phyloP scores from a whole-genome alignment of 53 echinoderm and acorn worm genomes.

The Holothuria scabra region DNA sequence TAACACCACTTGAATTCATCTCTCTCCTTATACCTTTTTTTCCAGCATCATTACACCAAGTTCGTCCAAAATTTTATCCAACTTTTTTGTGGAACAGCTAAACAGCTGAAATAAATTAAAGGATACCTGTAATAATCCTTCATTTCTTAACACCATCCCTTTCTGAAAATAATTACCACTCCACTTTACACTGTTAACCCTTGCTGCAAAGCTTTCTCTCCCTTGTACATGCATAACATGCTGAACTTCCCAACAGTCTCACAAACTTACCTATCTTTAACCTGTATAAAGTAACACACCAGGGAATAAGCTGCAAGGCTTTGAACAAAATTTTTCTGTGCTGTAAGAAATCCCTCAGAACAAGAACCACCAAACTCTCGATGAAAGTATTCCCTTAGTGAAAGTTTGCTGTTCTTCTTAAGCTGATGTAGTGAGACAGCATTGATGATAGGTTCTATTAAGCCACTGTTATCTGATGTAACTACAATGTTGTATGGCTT shows the following conservation, averaged over 20 bases:
- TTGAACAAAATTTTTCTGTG: constrained; percentile 99
- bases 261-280: constrained; percentile 88
- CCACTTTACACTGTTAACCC: too few species aligned
- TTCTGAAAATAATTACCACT: too few species aligned
- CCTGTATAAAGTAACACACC: constrained; percentile 93
- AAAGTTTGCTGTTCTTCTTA: constrained; percentile 98
- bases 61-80: too few species aligned
- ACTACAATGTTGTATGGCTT: constrained; percentile 95
- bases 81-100: too few species aligned
- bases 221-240: background rate
- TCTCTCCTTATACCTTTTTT: too few species aligned
- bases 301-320: constrained; percentile 96
- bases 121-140: too few species aligned
- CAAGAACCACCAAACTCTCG: constrained; percentile 91
- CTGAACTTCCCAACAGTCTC: background rate
- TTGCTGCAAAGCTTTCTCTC: background rate
- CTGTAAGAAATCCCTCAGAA: constrained; percentile 89
- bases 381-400: constrained; percentile 89
- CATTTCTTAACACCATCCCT: too few species aligned
- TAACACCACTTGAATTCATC: too few species aligned
- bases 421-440: constrained; percentile 96
- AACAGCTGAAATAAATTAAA: too few species aligned
- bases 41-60: too few species aligned
- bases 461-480: constrained; percentile 94
- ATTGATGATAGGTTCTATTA: constrained; percentile 98